Evolutionary conservation across 2,113 vertebrate species (phyloP).

Genomic region (Otus sunia): DNA sequence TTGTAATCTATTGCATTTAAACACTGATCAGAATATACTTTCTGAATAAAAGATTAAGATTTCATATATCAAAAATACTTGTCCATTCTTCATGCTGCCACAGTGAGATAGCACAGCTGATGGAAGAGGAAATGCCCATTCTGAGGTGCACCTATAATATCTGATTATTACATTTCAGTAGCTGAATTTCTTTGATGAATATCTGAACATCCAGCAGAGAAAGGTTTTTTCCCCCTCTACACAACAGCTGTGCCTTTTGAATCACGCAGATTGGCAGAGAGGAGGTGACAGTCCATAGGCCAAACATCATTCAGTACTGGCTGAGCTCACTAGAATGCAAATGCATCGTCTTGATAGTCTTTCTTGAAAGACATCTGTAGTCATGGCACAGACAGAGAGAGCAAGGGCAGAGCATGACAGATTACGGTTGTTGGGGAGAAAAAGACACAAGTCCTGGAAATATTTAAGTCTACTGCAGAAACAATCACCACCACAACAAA

Average conservation of each 20-base stretch:
- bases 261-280: conserved; percentile 31
- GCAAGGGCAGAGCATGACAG: conserved; percentile 18
- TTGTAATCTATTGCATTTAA: conserved; percentile 38
- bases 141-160: neutral
- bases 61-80: conserved; percentile 20
- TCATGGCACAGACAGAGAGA: conserved; percentile 5
- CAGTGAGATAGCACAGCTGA: neutral
- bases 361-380: conserved; percentile 41
- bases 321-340: conserved; percentile 44
- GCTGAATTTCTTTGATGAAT: conserved; percentile 44
- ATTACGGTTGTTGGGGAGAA: neutral
- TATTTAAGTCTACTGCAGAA: conserved; percentile 2
- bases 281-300: neutral
- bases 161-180: conserved; percentile 29
- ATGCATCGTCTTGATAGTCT: neutral
- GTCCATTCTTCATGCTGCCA: neutral
- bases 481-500: neutral
- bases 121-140: conserved; percentile 15
- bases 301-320: neutral
- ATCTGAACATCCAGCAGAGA: neutral
- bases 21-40: conserved; percentile 34
- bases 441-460: neutral
- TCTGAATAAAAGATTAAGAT: conserved; percentile 55
- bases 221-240: neutral
- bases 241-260: conserved; percentile 33